Conservation (phyloP, 2,797 vertebrate species). For the Gymnoscopelus braueri region DNA sequence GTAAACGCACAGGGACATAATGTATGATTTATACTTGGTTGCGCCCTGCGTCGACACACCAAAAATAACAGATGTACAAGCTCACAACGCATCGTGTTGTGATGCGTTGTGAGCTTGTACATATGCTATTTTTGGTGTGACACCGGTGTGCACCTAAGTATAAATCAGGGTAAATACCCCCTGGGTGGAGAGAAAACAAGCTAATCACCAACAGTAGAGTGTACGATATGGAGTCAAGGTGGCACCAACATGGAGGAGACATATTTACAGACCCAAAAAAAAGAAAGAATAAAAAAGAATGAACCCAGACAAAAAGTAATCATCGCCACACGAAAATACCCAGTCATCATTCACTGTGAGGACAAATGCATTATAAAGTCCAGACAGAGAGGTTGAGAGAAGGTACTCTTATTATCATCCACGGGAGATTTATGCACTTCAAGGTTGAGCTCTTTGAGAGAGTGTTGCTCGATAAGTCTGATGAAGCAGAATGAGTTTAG, state of each 20-base stretch:
- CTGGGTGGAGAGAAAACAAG: constrained; percentile 28
- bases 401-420: constrained; percentile 70
- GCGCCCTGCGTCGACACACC: constrained; percentile 3
- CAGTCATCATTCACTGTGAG: constrained; percentile 60
- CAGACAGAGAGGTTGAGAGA: constrained; percentile 55
- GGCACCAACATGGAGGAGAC: constrained; percentile 54
- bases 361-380: constrained; percentile 65
- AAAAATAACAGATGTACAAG: constrained; percentile 15
- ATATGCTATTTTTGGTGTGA: too few species aligned
- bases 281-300: constrained; percentile 13
- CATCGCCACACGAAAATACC: constrained; percentile 48
- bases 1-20: constrained; percentile 40
- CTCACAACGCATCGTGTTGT: too few species aligned
- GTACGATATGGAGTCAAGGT: constrained; percentile 31
- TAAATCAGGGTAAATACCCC: constrained; percentile 27
- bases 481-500: constrained; percentile 76
- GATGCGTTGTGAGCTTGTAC: too few species aligned
- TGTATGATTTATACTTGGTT: too few species aligned
- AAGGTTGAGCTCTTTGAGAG: constrained; percentile 73
- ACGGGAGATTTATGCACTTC: constrained; percentile 72
- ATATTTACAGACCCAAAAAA: constrained; percentile 1
- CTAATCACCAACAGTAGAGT: constrained; percentile 49
- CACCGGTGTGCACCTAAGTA: too few species aligned
- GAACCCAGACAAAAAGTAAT: constrained; percentile 62
- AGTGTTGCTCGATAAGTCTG: constrained; percentile 72